Evolutionary conservation across 1,140 invertebrate species (phyloP).

Genomic region (Listronotus bonariensis): DNA sequence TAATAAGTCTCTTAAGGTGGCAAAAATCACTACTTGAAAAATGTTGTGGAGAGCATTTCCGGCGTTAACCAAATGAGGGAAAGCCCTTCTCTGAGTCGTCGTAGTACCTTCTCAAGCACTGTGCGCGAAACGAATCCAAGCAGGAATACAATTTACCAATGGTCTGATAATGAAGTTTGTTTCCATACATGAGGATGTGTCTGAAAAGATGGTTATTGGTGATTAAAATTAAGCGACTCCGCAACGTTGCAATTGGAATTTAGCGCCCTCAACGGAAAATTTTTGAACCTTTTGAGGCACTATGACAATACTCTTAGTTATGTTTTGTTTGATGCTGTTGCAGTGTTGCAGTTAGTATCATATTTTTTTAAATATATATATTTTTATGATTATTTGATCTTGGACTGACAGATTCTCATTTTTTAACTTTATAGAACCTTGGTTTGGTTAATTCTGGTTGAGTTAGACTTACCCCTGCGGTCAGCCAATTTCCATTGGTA

Average conservation of each 20-base stretch:
- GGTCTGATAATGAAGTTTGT: conserved; percentile 60
- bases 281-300: too few relatives aligned
- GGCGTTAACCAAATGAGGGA: conserved; percentile 96
- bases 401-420: too few relatives aligned
- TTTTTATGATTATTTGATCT: too few relatives aligned
- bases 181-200: conserved; percentile 57
- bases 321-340: too few relatives aligned
- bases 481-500: conserved; percentile 58
- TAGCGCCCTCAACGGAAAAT: too few relatives aligned
- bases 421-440: too few relatives aligned
- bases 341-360: too few relatives aligned
- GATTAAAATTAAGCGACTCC: too few relatives aligned
- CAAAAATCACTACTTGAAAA: conserved; percentile 89
- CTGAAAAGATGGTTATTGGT: conserved; percentile 46
- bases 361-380: too few relatives aligned
- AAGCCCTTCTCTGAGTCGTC: conserved; percentile 87
- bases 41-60: conserved; percentile 98
- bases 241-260: too few relatives aligned
- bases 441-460: too few relatives aligned
- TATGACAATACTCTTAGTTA: too few relatives aligned
- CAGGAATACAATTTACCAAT: conserved; percentile 76
- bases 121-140: conserved; percentile 94
- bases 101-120: conserved; percentile 92
- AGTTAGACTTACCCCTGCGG: conserved; percentile 49
- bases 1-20: conserved; percentile 64